Conservation (phyloP, 2,113 vertebrate species). For the Trogon melanurus region DNA sequence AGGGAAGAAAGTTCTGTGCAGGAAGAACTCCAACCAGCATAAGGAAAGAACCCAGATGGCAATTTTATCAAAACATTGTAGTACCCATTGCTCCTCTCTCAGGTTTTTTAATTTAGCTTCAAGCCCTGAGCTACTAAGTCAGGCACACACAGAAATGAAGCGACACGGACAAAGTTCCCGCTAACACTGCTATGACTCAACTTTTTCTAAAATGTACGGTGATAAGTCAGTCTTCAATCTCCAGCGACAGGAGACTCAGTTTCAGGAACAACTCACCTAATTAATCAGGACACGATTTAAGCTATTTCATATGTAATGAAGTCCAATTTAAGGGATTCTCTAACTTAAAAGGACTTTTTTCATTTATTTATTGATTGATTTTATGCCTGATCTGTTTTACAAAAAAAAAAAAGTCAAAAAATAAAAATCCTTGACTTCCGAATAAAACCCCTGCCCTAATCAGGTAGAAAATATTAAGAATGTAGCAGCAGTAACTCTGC, state of each 20-base stretch:
- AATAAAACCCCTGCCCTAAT: background rate
- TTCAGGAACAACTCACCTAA: background rate
- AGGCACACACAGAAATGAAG: background rate
- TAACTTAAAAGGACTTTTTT: background rate
- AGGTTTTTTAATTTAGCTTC: background rate
- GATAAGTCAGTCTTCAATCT: background rate
- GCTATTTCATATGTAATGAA: background rate
- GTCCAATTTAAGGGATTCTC: background rate
- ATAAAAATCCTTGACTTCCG: background rate
- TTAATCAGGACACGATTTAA: background rate
- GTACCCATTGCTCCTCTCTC: background rate
- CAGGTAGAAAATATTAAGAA: background rate
- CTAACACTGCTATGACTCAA: background rate
- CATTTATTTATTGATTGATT: background rate
- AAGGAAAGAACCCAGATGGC: background rate
- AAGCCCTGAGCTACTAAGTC: background rate
- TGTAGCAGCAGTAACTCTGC: background rate
- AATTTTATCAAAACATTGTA: background rate
- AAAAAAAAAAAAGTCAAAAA: background rate
- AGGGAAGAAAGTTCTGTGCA: too few relatives aligned
- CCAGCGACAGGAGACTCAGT: background rate
- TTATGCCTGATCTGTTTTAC: background rate
- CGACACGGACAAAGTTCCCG: background rate
- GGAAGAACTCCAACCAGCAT: background rate
- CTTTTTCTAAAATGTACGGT: background rate